Evolutionary conservation across 2,797 vertebrate species (phyloP).

Genomic region (Enteromius unitaeniatus): DNA sequence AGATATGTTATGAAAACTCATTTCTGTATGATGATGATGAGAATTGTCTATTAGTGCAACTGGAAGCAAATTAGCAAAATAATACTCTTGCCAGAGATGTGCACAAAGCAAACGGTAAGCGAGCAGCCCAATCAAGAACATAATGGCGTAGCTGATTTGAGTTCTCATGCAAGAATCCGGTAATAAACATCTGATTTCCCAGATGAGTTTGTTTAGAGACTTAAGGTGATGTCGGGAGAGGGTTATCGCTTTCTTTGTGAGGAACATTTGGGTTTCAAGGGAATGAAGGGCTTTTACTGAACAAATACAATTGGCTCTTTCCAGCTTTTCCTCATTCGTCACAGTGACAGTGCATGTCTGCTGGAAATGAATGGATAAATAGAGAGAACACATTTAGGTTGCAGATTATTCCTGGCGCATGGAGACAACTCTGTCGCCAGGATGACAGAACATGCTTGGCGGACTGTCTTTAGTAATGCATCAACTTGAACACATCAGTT

Average conservation of each 20-base stretch:
- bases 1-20: slow-evolving; percentile 19
- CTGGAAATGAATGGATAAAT: slow-evolving; percentile 79
- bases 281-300: slow-evolving; percentile 67
- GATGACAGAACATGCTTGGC: slow-evolving; percentile 25
- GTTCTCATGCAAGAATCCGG: slow-evolving; percentile 28
- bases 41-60: slow-evolving; percentile 25
- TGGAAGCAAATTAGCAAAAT: slow-evolving; percentile 29
- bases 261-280: slow-evolving; percentile 71
- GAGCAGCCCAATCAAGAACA: slow-evolving; percentile 7
- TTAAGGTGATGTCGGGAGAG: slow-evolving; percentile 34
- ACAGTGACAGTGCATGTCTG: slow-evolving; percentile 76
- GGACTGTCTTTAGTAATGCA: slow-evolving; percentile 9
- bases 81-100: slow-evolving; percentile 27
- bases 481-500: neutral
- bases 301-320: slow-evolving; percentile 75
- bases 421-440: slow-evolving; percentile 58
- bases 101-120: slow-evolving; percentile 30
- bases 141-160: slow-evolving; percentile 24
- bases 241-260: slow-evolving; percentile 29
- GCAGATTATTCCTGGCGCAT: slow-evolving; percentile 69
- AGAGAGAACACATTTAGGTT: slow-evolving; percentile 65
- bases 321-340: slow-evolving; percentile 75
- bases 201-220: slow-evolving; percentile 45
- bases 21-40: slow-evolving; percentile 21
- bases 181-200: slow-evolving; percentile 44